Base-by-base conservation (phyloP, 2,113 vertebrate species). In the Lanius collurio region DNA sequence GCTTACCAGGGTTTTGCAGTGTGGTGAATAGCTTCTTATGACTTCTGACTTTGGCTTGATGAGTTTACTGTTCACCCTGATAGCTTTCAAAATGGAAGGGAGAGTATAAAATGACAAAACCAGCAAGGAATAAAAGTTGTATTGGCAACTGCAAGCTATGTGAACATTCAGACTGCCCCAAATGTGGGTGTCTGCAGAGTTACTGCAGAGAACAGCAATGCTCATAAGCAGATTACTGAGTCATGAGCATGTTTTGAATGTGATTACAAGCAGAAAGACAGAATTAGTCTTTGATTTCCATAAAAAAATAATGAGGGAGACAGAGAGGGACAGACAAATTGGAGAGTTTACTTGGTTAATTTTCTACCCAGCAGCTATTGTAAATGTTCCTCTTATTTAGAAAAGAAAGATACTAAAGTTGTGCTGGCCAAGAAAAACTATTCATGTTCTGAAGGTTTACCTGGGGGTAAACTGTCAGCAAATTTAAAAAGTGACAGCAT, bases 151-250 rank as follows among this genome's bases (percentile, higher is more conserved):
- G 70, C 91, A 92, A 87, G 90, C 49, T 78, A 47, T 52, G 76
- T 93, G 56, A 96, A 41, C 83, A 35, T 88, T 97, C 64, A 94
- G 84, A 86, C 23, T 17, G 11, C 78, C 63, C 90, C 62, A 90
- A 78, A 63, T 78, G 89, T 82, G 67, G 49, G 62, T 39, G 75
- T 84, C 73, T 94, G 60, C 71, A 70, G 88, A 89, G 88, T 42
- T 64, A 62, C 87, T 89, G 91, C 81, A 35, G 90, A 95, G 79
- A 93, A 87, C 3, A 0, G 86, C 73, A 59, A 52, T 76, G 82
- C 88, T 95, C 83, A 59, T 93, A 92, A 96, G 78, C 56, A 92
- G 90, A 89, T 97, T 84, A 96, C 67, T 89, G 80, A 96, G 89
- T 85, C 64, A 91, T 76, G 70, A 95, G 85, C 68, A 75, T 81